Percentiles rank a stretch among this genome's conserved stretches.
These are phyloP conservation scores for Chrysodeixis includens DNA, from an alignment of 2,888 invertebrate species.

Conservation along the genomic window DNA sequence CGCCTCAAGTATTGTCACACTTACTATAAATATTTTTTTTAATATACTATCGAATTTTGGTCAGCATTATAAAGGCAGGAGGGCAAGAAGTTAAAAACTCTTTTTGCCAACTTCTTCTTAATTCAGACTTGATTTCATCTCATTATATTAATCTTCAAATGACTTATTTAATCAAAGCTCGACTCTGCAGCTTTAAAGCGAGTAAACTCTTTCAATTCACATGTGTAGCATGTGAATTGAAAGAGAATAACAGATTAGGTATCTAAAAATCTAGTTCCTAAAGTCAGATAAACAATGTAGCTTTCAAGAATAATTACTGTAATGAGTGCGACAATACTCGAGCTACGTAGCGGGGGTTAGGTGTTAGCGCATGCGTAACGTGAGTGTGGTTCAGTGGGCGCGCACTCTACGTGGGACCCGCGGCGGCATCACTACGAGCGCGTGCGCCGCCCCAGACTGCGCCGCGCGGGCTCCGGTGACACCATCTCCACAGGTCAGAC, in stretches of 20 bases:
- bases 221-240: too few species aligned
- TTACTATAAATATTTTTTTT: conserved; percentile 8
- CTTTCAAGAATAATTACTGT: not conserved
- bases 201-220: too few species aligned
- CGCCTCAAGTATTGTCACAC: conserved; percentile 62
- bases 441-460: conserved; percentile 92
- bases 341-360: conserved; percentile 47
- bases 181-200: too few species aligned
- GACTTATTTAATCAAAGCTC: too few species aligned
- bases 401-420: conserved; percentile 96
- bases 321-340: conserved; percentile 59
- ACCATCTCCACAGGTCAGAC: conserved; percentile 90
- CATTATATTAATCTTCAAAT: too few species aligned
- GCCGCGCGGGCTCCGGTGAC: conserved; percentile 91
- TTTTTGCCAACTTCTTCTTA: too few species aligned
- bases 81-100: too few species aligned
- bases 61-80: too few species aligned
- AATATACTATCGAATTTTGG: too few species aligned
- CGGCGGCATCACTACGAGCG: conserved; percentile 97
- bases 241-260: too few species aligned
- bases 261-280: too few species aligned
- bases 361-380: conserved; percentile 91
- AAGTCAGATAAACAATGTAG: not conserved
- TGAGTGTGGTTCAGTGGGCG: conserved; percentile 87
- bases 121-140: too few species aligned